Evolutionary conservation across 1,140 invertebrate species (phyloP).

Genomic region (Notospermus geniculatus): DNA sequence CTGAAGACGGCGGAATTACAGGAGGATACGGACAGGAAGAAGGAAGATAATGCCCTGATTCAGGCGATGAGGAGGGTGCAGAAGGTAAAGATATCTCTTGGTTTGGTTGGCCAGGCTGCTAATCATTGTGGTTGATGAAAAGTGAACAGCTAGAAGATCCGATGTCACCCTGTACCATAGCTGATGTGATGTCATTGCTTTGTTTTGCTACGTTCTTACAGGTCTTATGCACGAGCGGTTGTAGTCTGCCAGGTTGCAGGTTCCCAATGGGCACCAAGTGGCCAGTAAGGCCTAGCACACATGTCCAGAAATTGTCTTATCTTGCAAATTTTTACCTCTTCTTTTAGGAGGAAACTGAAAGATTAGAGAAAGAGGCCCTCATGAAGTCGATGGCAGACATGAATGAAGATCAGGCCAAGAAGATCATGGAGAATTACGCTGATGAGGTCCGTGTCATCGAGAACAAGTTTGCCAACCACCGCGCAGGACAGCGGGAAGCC

Average conservation of each 20-base stretch:
- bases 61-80: constrained; percentile 33
- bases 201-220: too few species aligned
- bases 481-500: constrained; percentile 35
- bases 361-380: constrained; percentile 31
- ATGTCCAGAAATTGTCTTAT: background rate
- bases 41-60: constrained; percentile 40
- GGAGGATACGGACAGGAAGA: constrained; percentile 37
- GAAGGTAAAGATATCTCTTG: constrained; percentile 29
- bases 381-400: constrained; percentile 30
- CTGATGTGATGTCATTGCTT: too few species aligned
- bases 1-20: constrained; percentile 30
- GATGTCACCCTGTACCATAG: too few species aligned
- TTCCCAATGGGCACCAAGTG: too few species aligned
- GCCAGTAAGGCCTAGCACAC: background rate
- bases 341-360: constrained; percentile 8
- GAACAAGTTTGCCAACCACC: constrained; percentile 24
- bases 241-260: too few species aligned
- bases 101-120: too few species aligned
- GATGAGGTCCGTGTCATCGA: constrained; percentile 25
- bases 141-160: too few species aligned
- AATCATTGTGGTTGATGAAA: too few species aligned
- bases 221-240: too few species aligned
- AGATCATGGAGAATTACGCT: constrained; percentile 36
- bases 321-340: background rate
- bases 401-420: constrained; percentile 34